These are phyloP conservation scores for Pogonus chalceus DNA, from an alignment of 1,140 invertebrate species.

Conservation along the genomic window DNA sequence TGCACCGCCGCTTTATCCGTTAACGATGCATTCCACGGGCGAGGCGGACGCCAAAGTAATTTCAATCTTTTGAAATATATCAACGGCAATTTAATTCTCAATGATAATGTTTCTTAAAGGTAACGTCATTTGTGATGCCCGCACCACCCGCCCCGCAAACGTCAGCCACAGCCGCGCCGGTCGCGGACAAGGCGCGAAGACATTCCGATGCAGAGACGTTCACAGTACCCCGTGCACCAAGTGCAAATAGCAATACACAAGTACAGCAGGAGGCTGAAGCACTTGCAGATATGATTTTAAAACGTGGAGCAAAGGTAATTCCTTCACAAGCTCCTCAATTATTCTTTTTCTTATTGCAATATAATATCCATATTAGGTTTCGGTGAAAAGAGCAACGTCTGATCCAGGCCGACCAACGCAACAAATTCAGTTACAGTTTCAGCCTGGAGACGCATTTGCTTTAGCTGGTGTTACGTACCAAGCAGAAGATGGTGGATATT, in stretches of 20 bases:
- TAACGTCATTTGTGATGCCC: conserved; percentile 50
- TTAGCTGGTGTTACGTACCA: conserved; percentile 50
- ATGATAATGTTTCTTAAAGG: no score
- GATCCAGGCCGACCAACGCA: conserved; percentile 52
- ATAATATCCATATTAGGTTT: no score
- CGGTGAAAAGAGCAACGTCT: conserved; percentile 48
- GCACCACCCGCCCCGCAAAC: conserved; percentile 43
- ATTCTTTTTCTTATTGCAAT: no score
- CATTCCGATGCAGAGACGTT: conserved; percentile 56
- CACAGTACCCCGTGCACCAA: conserved; percentile 44
- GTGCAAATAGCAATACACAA: conserved; percentile 32
- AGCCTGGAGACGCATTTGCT: conserved; percentile 44
- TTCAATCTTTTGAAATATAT: no score
- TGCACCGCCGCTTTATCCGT: conserved; percentile 39
- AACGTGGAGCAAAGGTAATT: conserved; percentile 59
- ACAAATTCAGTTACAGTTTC: conserved; percentile 45
- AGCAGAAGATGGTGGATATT: conserved; percentile 57
- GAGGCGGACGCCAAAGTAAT: conserved; percentile 33
- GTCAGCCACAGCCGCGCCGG: conserved; percentile 11
- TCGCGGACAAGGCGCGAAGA: conserved; percentile 43
- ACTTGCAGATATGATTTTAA: conserved; percentile 44
- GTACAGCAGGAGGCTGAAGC: conserved; percentile 45
- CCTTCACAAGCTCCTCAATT: no score
- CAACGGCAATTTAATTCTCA: no score
- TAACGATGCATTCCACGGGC: conserved; percentile 39